Conservation (phyloP, 1,140 invertebrate species). For the Acyrthosiphon pisum region DNA sequence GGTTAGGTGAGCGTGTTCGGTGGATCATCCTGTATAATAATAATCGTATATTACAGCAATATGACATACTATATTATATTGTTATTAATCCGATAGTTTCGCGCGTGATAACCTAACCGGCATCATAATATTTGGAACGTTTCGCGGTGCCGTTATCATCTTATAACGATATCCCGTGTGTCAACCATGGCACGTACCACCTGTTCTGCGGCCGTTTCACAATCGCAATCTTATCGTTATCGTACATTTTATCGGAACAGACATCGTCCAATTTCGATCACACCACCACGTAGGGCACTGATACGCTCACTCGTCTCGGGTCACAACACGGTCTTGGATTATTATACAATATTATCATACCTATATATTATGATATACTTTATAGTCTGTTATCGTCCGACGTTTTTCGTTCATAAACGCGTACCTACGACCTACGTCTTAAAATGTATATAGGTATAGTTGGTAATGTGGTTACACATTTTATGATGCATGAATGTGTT, state of each 20-base stretch:
- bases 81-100: not conserved
- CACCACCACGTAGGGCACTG: not conserved
- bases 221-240: not conserved
- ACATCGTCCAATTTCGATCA: not conserved
- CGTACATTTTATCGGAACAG: not conserved
- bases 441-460: too few species aligned
- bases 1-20: not conserved
- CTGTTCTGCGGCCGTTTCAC: not conserved
- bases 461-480: not conserved
- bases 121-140: not conserved
- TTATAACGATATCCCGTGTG: not conserved
- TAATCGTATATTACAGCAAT: too few species aligned
- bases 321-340: too few species aligned
- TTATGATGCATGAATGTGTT: not conserved
- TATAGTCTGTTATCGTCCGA: not conserved
- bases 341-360: too few species aligned
- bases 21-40: not conserved
- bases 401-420: not conserved
- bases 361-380: not conserved
- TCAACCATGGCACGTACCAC: not conserved
- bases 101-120: not conserved
- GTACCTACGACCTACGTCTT: too few species aligned
- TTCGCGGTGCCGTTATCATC: not conserved
- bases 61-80: not conserved
- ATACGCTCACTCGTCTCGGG: not conserved